Conservation (phyloP, 2,797 vertebrate genomes). For the Aselliscus stoliczkanus region DNA sequence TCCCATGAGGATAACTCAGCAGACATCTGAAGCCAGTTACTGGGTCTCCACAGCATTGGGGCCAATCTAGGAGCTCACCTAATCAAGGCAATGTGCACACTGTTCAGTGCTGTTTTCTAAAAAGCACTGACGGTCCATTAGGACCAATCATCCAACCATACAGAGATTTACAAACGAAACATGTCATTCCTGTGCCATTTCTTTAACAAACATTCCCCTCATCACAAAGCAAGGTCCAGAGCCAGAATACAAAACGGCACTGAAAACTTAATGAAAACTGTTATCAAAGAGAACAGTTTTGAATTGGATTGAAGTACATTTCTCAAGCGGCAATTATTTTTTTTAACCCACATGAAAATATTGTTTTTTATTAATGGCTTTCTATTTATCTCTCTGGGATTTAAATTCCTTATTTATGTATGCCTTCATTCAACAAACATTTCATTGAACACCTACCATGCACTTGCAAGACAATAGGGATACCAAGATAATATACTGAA, state of each 20-base stretch:
- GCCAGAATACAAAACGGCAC: slow-evolving; percentile 15
- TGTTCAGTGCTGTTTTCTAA: slow-evolving; percentile 62
- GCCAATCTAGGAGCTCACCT: slow-evolving; percentile 32
- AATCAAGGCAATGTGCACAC: slow-evolving; percentile 50
- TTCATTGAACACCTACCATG: background rate
- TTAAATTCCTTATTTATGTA: background rate
- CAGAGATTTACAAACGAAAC: slow-evolving; percentile 39
- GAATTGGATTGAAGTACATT: slow-evolving; percentile 1
- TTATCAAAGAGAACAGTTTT: slow-evolving; percentile 4
- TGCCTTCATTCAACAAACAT: background rate
- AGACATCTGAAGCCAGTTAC: slow-evolving; percentile 70
- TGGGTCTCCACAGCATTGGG: slow-evolving; percentile 46
- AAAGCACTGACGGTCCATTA: background rate
- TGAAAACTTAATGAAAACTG: slow-evolving; percentile 1
- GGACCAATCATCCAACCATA: slow-evolving; percentile 49
- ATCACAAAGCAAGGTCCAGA: slow-evolving; percentile 18
- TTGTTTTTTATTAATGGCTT: background rate
- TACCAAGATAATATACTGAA: background rate
- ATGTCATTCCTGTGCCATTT: slow-evolving; percentile 6
- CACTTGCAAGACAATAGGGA: background rate
- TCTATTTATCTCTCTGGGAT: slow-evolving; percentile 4
- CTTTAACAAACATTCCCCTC: slow-evolving; percentile 41
- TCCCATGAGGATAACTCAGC: slow-evolving; percentile 59
- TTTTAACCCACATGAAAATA: background rate
- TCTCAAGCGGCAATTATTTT: slow-evolving; percentile 39